A percentile compares a stretch with the other conserved stretches of the same genome.
phyloP scores from a whole-genome alignment of 2,113 vertebrate species.

The Rhegmatorhina hoffmannsi region DNA sequence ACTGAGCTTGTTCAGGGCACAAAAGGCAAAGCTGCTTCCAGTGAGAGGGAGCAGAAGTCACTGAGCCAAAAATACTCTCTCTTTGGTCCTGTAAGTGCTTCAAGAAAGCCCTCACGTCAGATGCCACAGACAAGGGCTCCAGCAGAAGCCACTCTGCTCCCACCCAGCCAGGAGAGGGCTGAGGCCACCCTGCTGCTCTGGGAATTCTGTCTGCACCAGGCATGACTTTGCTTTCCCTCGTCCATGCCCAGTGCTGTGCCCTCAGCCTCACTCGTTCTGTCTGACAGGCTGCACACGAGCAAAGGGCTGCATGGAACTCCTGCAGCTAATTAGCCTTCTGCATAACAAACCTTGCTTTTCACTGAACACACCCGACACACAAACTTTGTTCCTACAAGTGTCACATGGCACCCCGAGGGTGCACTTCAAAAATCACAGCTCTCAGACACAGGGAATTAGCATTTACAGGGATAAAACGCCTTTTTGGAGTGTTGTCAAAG shows the following conservation, averaged over 20 bases:
- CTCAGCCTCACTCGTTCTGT: rapidly evolving
- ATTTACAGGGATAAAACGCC: background rate
- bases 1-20: background rate
- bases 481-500: background rate
- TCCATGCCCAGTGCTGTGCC: rapidly evolving
- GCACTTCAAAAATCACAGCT: background rate
- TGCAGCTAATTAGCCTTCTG: background rate
- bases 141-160: background rate
- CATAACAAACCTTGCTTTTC: background rate
- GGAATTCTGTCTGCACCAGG: rapidly evolving
- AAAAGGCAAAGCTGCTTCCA: background rate
- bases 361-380: background rate
- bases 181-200: background rate
- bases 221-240: background rate
- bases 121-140: background rate
- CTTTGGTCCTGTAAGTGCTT: rapidly evolving
- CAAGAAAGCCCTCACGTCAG: background rate
- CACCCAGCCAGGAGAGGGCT: background rate
- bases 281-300: rapidly evolving
- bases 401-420: background rate
- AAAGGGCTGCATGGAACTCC: background rate
- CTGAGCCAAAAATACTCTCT: background rate
- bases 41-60: background rate
- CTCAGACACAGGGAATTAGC: background rate
- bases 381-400: background rate